Conservation (phyloP, 2,797 vertebrate species). For the Phaenicophaeus curvirostris region DNA sequence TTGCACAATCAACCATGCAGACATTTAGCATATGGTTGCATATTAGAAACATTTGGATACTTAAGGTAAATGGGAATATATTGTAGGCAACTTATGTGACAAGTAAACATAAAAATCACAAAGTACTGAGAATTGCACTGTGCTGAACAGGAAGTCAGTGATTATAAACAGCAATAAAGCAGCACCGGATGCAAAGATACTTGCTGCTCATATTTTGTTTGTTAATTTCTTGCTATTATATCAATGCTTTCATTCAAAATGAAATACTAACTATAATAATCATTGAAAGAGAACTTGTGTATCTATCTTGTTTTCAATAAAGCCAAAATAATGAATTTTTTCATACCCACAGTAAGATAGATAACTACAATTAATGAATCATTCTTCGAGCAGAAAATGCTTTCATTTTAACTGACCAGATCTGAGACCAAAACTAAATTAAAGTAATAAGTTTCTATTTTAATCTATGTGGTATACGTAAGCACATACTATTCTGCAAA, state of each 20-base stretch:
- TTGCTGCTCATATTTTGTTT: background rate
- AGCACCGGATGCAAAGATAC: background rate
- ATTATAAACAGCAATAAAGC: background rate
- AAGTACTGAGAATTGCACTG: background rate
- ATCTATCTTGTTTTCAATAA: background rate
- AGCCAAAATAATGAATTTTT: background rate
- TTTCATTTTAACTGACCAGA: background rate
- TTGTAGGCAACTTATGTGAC: background rate
- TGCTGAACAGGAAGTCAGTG: background rate
- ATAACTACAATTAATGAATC: background rate
- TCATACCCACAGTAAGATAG: background rate
- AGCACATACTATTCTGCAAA: background rate
- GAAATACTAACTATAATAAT: background rate
- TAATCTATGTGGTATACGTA: background rate
- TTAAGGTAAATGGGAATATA: background rate
- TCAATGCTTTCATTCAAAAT: background rate
- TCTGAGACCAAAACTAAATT: background rate
- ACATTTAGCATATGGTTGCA: background rate
- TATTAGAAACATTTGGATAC: background rate
- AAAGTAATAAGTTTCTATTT: background rate
- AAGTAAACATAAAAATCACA: background rate
- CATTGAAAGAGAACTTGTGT: background rate
- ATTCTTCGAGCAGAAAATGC: background rate
- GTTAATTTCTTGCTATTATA: background rate
- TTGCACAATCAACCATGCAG: accelerated